Conservation (phyloP, 2,888 invertebrate species). For the Ametastegia equiseti region DNA sequence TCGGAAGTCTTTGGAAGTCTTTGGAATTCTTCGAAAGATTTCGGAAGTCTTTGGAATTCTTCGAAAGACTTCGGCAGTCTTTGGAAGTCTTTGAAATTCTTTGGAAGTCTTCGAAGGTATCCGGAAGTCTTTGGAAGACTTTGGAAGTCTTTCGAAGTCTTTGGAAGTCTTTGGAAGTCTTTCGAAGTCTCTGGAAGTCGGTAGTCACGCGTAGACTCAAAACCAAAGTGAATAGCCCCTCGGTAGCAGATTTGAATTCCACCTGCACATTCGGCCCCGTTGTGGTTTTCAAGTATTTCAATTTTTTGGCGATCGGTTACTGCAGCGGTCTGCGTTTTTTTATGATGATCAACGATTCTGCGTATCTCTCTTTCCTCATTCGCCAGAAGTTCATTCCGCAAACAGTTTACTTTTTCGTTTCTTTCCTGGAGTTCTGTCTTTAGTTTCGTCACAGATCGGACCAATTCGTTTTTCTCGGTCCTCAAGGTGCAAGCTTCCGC, state of each 20-base stretch:
- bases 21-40: too few species aligned
- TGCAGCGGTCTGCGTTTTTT: neutral
- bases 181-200: too few species aligned
- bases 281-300: neutral
- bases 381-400: slow-evolving; percentile 12
- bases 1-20: too few species aligned
- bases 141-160: too few species aligned
- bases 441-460: slow-evolving; percentile 59
- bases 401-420: neutral
- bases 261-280: neutral
- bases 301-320: neutral
- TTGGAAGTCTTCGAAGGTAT: too few species aligned
- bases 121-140: too few species aligned
- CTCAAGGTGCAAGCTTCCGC: slow-evolving; percentile 71
- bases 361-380: slow-evolving; percentile 30
- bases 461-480: slow-evolving; percentile 72
- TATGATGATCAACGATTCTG: slow-evolving; percentile 16
- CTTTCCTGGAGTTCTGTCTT: slow-evolving; percentile 36
- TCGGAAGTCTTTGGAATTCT: too few species aligned
- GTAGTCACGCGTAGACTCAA: too few species aligned
- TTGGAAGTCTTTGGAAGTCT: too few species aligned
- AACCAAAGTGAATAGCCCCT: too few species aligned
- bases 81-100: too few species aligned
- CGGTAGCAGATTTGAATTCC: neutral
- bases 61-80: too few species aligned